Base-by-base conservation (phyloP, 2,888 invertebrate genomes). In the Parthenolecanium corni region DNA sequence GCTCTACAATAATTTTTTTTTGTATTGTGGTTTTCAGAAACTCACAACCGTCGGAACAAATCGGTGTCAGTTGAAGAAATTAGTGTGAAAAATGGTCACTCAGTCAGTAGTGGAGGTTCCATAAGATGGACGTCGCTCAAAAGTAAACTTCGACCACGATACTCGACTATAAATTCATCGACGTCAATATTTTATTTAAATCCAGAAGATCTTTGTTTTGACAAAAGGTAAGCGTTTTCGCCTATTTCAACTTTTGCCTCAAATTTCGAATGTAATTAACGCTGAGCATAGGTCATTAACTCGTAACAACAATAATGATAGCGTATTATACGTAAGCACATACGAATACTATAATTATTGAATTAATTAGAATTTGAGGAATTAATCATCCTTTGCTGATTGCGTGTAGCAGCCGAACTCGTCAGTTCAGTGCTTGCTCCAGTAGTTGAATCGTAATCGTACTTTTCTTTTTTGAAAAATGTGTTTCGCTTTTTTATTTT, bases 41-140 rank as follows among this genome's bases (percentile, higher is more conserved):
- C 12, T 54, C 54, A 51, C 1, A 52, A n/a, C 21, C 54, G 16
- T 23, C 53, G 31, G 2, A 62, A 14, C 6, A 62, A 54, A 0
- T 53, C 40, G 16, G 6, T 25, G 12, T 51, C 61, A 38, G 64
- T 62, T n/a, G 54, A 54, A 12, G 49, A 40, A 2, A 36, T 16
- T 16, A 54, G 51, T 2, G 36, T 44, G n/a, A 23, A 56, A 31
- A 52, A 40, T 25, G 44, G 25, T 12, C 14, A 18, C 1, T 38
- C 40, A 14, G 36, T 20, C 36, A 52, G 24, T 5, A 42, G 16
- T 40, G 62, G 42, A 24, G 62, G 62, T 2, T 49, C 58, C 4
- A 16, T 31, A 21, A 64, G 67, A 12, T 69, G 69, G 69, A 66
- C 68, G 9, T 68, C 69, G 23, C 68, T 69, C 52, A 69, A 68